Percentiles rank a stretch among this genome's conserved stretches.
Evolutionary conservation across 2,888 invertebrate species (phyloP).

Genomic region (Athalia circularis): DNA sequence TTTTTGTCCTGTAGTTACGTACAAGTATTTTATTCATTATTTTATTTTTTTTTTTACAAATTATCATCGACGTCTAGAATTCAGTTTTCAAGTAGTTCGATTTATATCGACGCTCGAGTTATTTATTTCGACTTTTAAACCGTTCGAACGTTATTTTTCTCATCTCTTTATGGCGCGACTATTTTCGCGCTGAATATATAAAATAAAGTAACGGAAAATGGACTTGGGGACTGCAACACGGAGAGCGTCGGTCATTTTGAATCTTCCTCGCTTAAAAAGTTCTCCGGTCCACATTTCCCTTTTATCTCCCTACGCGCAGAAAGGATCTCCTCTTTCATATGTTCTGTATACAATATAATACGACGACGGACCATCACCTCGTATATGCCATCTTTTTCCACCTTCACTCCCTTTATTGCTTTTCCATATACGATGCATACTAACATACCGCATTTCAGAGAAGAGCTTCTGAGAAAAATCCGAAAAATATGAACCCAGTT

Average conservation of each 20-base stretch:
- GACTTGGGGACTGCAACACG: background rate
- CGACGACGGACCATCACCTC: too few relatives aligned
- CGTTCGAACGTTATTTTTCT: too few relatives aligned
- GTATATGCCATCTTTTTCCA: background rate
- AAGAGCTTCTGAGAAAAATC: too few relatives aligned
- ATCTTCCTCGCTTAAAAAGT: slow-evolving; percentile 12
- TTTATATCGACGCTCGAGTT: too few relatives aligned
- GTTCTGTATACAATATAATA: background rate
- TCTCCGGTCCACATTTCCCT: slow-evolving; percentile 10
- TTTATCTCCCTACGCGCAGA: background rate
- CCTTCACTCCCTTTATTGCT: slow-evolving; percentile 18
- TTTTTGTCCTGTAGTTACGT: too few relatives aligned
- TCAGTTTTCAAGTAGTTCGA: too few relatives aligned
- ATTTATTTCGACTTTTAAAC: too few relatives aligned
- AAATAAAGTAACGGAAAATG: background rate
- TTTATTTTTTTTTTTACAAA: too few relatives aligned
- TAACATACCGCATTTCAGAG: too few relatives aligned
- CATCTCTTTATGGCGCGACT: background rate
- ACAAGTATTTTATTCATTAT: too few relatives aligned
- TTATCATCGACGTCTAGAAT: too few relatives aligned
- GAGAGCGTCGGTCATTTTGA: slow-evolving; percentile 13
- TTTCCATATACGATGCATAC: background rate
- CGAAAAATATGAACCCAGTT: background rate
- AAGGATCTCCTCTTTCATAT: background rate
- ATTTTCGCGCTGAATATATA: slow-evolving; percentile 1